Conservation (phyloP, 2,888 invertebrate genomes). For the Lasioglossum zephyrum region DNA sequence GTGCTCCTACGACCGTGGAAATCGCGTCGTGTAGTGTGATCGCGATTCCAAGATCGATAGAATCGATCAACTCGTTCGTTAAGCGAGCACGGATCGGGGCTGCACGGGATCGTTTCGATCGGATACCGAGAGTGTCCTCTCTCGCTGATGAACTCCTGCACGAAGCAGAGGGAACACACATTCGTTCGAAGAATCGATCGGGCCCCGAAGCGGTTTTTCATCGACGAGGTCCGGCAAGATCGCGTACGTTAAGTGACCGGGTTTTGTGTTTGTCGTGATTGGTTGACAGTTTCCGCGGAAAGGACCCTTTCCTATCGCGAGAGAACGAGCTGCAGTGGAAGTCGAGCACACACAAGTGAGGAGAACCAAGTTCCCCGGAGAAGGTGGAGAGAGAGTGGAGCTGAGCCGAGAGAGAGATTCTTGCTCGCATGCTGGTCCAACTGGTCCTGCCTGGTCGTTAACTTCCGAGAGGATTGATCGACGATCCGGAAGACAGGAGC, state of each 20-base stretch:
- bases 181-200: constrained; percentile 6
- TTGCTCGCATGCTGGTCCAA: constrained; percentile 14
- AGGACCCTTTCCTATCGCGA: not conserved
- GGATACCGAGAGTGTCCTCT: not conserved
- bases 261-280: not conserved
- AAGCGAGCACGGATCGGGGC: not conserved
- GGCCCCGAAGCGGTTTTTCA: not conserved
- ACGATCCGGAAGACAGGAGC: constrained; percentile 35
- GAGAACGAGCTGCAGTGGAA: not conserved
- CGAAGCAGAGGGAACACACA: not conserved
- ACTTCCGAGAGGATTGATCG: constrained; percentile 43
- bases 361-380: not conserved
- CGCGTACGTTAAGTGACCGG: constrained; percentile 5
- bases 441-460: constrained; percentile 42
- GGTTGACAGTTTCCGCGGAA: constrained; percentile 42
- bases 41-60: constrained; percentile 21
- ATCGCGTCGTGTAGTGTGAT: constrained; percentile 3
- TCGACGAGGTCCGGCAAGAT: constrained; percentile 24
- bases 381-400: not conserved
- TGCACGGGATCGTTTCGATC: not conserved
- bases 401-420: not conserved
- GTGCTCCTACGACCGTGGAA: not conserved
- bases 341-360: not conserved
- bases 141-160: constrained; percentile 2
- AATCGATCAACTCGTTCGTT: not conserved